Evolutionary conservation across 1,140 invertebrate species (phyloP).

Genomic region (Brachionus koreanus): DNA sequence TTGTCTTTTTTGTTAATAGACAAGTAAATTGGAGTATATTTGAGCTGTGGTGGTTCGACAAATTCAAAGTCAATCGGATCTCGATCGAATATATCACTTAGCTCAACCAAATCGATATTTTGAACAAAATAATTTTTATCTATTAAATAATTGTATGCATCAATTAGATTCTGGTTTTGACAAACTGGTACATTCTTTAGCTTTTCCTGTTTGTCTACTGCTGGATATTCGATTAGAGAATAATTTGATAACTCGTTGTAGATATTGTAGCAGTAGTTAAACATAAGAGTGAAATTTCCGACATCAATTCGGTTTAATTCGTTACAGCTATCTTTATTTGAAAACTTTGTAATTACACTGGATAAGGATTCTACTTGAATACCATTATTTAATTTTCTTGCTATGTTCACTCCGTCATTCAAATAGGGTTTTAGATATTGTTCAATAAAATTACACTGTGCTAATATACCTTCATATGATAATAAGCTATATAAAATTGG

Average conservation of each 20-base stretch:
- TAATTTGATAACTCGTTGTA: not conserved
- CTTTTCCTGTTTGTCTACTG: not conserved
- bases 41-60: not conserved
- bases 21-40: constrained; percentile 32
- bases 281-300: constrained; percentile 32
- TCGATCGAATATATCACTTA: not conserved
- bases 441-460: constrained; percentile 35
- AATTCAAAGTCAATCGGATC: not conserved
- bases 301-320: constrained; percentile 6
- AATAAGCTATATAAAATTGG: not conserved
- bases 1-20: constrained; percentile 17
- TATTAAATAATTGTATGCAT: constrained; percentile 32
- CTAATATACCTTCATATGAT: constrained; percentile 11
- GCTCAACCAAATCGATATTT: not conserved
- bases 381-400: not conserved
- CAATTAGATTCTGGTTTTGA: constrained; percentile 3
- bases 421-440: constrained; percentile 33
- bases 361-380: constrained; percentile 33
- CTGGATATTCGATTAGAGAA: not conserved
- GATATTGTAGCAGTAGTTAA: constrained; percentile 1
- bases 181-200: not conserved
- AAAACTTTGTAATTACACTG: constrained; percentile 35
- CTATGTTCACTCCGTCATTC: not conserved
- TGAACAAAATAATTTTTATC: constrained; percentile 8
- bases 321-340: constrained; percentile 27